Base-by-base conservation (phyloP, 1,140 invertebrate genomes). In the Drosophila sulfurigaster region DNA sequence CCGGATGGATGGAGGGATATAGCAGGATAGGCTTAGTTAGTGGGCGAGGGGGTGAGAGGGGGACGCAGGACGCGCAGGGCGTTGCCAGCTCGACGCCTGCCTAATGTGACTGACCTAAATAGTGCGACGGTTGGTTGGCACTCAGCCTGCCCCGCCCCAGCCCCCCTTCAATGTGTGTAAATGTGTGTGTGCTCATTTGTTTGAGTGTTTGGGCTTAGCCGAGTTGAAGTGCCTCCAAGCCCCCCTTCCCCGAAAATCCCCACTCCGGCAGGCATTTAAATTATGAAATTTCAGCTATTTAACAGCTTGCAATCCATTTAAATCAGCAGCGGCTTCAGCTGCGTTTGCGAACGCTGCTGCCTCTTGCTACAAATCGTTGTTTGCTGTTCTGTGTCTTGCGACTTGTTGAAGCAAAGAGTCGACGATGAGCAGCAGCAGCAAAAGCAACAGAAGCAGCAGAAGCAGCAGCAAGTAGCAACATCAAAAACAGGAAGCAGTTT, bases 81-180 rank as follows among this genome's bases (percentile, higher is more conserved):
- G 32, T 67, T 67, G 67, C 77, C 83, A 88, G 67, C 52, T 65
- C 45, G 74, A 83, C 80, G 85, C 83, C 83, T 83, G 66, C 64
- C 83, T 89, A 88, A 88, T 89, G 83, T 88, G 85, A 88, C 73
- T 88, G 83, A 88, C 83, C 83, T 89, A 88, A 88, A 88, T 88
- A 88, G 83, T 88, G 85, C 76, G 72, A 58, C 66, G 77, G 56
- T 82, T 81, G 83, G 62, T 51, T 87, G 76, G 48, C 82, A 87
- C 35, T 82, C 72, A 67, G 63, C 72, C 65, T 78, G 70, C 32
- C 46, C 32, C 62, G 13, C n/a, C 46, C 35, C 46, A 20, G 15
- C 43, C 45, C 64, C 32, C 25, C 8, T n/a, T 62, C 25, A 52
- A 3, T 54, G 11, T 35, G 35, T 28, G 11, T n/a, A n/a, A n/a